Conservation (phyloP, 2,888 invertebrate genomes). For the Petrolisthes manimaculis region DNA sequence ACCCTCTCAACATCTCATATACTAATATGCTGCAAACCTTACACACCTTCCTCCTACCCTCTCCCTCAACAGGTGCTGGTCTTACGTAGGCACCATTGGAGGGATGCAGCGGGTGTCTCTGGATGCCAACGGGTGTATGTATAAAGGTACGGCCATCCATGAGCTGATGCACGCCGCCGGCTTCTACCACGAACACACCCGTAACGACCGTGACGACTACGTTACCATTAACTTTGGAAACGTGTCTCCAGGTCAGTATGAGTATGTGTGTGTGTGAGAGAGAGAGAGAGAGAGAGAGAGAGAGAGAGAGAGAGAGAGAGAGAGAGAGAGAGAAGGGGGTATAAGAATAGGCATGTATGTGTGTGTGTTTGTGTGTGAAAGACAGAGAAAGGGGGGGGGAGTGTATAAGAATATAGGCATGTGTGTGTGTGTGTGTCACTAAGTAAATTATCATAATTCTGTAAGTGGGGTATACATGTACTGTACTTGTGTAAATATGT, state of each 20-base stretch:
- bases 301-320: no score
- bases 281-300: no score
- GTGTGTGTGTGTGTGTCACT: no score
- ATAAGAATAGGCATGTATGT: no score
- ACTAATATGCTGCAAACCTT: neutral
- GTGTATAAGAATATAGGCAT: no score
- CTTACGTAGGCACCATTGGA: slow-evolving; percentile 44
- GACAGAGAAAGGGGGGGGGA: no score
- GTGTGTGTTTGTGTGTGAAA: no score
- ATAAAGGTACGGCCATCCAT: slow-evolving; percentile 39
- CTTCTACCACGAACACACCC: slow-evolving; percentile 46
- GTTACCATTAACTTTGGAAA: slow-evolving; percentile 44
- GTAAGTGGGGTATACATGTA: no score
- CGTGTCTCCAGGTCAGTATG: slow-evolving; percentile 17
- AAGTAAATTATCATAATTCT: no score
- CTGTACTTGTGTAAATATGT: no score
- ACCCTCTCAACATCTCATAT: neutral
- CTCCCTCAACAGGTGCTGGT: slow-evolving; percentile 28
- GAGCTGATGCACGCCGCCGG: slow-evolving; percentile 48
- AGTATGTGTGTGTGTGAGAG: neutral
- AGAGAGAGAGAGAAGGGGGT: no score
- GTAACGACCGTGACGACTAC: slow-evolving; percentile 36
- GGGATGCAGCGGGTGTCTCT: slow-evolving; percentile 40
- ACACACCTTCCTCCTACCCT: neutral
- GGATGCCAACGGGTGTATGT: slow-evolving; percentile 28